phyloP scores from a whole-genome alignment of 2,797 vertebrate genomes.

The Rhabdophis nuchalis region DNA sequence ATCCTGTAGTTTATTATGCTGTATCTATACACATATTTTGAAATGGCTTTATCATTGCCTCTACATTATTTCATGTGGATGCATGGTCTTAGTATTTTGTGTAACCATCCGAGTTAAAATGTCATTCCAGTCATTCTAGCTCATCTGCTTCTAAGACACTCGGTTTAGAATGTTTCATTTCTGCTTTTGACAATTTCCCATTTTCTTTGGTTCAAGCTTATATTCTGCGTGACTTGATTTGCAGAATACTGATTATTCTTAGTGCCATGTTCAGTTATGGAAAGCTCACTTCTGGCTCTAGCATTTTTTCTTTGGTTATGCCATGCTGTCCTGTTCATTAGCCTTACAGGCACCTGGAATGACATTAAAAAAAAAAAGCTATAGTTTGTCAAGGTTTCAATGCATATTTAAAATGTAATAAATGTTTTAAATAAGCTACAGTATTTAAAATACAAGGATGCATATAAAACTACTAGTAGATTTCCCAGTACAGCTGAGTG shows the following conservation, averaged over 20 bases:
- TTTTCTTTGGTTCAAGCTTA: neutral
- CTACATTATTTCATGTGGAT: neutral
- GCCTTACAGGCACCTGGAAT: neutral
- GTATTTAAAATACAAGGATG: neutral
- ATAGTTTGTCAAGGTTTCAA: neutral
- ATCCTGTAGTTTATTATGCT: neutral
- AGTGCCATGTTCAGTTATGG: neutral
- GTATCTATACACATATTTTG: neutral
- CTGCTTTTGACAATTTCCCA: neutral
- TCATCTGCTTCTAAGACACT: neutral
- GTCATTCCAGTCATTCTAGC: neutral
- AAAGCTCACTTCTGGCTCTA: neutral
- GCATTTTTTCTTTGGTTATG: neutral
- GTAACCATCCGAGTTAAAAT: neutral
- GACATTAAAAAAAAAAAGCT: neutral
- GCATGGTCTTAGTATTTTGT: too few relatives aligned
- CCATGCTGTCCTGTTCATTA: neutral
- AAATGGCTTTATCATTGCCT: neutral
- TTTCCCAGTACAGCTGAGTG: neutral
- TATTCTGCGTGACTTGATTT: neutral
- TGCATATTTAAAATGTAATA: neutral
- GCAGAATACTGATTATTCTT: neutral
- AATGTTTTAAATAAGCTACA: neutral
- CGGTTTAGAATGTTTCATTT: neutral
- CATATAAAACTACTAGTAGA: neutral